Conservation (phyloP, 2,888 invertebrate genomes). For the Drosophila stalkeri region DNA sequence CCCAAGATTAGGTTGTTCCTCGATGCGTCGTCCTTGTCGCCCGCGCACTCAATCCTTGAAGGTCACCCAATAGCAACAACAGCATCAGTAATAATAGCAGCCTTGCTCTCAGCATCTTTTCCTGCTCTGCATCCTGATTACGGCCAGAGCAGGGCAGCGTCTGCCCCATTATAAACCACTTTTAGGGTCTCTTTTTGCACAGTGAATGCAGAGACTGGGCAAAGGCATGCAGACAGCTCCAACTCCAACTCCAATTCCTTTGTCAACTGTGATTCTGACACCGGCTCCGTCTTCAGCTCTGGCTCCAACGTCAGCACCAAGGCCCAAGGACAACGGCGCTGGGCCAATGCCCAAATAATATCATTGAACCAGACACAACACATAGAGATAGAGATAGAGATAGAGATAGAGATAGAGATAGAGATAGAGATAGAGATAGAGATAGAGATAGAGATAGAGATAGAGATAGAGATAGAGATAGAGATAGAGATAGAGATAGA, state of each 20-base stretch:
- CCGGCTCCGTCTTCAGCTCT: neutral
- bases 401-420: too few relatives aligned
- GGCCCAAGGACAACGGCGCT: constrained; percentile 33
- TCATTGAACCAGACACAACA: too few relatives aligned
- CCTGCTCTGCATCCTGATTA: constrained; percentile 32
- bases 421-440: too few relatives aligned
- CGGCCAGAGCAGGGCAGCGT: constrained; percentile 6
- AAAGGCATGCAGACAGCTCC: constrained; percentile 38
- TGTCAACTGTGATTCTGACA: constrained; percentile 7
- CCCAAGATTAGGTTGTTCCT: constrained; percentile 28
- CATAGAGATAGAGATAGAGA: too few relatives aligned
- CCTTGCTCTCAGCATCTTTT: constrained; percentile 14
- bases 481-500: too few relatives aligned
- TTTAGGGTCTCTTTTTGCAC: neutral
- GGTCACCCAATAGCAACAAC: constrained; percentile 26
- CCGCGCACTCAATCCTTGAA: constrained; percentile 20
- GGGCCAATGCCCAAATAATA: neutral
- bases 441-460: too few relatives aligned
- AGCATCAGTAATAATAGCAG: constrained; percentile 4
- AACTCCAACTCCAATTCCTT: constrained; percentile 17
- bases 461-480: too few relatives aligned
- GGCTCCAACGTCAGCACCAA: neutral
- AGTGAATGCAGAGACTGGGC: neutral
- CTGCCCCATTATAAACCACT: constrained; percentile 1
- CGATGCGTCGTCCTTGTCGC: constrained; percentile 18